Conservation (phyloP, 2,888 invertebrate genomes). For the Dilophus febrilis region DNA sequence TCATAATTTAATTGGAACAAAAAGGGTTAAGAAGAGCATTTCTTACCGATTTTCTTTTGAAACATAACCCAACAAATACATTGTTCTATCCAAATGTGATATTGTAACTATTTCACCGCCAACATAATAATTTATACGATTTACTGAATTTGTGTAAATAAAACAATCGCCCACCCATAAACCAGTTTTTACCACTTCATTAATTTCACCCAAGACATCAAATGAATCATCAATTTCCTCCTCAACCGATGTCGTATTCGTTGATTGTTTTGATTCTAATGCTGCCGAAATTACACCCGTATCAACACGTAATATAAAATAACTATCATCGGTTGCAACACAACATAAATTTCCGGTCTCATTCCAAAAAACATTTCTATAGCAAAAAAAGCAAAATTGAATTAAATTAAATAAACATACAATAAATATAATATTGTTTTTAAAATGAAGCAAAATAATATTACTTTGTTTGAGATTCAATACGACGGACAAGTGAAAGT, state of each 20-base stretch:
- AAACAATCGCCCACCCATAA: conserved; percentile 99
- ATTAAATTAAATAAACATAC: conserved; percentile 7
- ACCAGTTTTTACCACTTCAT: conserved; percentile 84
- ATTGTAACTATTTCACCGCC: conserved; percentile 98
- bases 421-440: conserved; percentile 5
- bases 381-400: conserved; percentile 1
- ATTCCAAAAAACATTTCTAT: conserved; percentile 83
- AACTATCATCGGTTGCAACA: conserved; percentile 87
- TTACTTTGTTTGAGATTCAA: conserved; percentile 77
- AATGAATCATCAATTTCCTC: conserved; percentile 95
- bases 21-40: background rate
- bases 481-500: conserved; percentile 76
- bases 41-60: conserved; percentile 70
- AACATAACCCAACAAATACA: conserved; percentile 93
- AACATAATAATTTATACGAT: conserved; percentile 96
- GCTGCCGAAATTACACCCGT: conserved; percentile 63
- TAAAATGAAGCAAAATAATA: background rate
- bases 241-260: conserved; percentile 53
- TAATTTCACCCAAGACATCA: conserved; percentile 78
- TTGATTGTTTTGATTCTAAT: conserved; percentile 54
- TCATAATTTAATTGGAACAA: background rate
- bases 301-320: conserved; percentile 83
- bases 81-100: conserved; percentile 89
- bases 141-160: conserved; percentile 95
- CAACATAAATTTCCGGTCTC: conserved; percentile 89